These are phyloP conservation scores for Ophion obscuratus DNA, from an alignment of 2,888 invertebrate species.

Conservation along the genomic window DNA sequence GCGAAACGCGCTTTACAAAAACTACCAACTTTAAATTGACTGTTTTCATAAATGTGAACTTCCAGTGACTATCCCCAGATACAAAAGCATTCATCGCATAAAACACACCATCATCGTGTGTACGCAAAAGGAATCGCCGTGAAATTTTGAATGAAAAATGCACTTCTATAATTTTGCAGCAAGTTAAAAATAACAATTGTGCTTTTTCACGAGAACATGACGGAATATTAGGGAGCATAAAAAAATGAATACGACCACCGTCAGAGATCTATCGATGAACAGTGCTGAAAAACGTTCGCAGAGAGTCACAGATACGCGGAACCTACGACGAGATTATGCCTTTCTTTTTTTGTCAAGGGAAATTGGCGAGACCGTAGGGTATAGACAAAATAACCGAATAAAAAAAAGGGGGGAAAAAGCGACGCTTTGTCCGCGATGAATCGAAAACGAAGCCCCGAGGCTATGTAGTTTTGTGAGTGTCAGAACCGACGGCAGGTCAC, in stretches of 20 bases:
- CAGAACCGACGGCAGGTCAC: slow-evolving; percentile 43
- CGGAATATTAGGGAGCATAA: background rate
- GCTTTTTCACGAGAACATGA: background rate
- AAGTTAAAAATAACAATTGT: background rate
- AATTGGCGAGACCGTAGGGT: slow-evolving; percentile 26
- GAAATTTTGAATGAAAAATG: no score
- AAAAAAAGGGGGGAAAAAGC: slow-evolving; percentile 33
- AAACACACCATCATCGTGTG: background rate
- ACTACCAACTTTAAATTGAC: background rate
- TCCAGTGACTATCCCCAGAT: background rate
- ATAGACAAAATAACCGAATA: slow-evolving; percentile 2
- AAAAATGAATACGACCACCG: background rate
- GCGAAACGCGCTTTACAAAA: background rate
- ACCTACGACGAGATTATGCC: background rate
- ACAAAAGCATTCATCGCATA: background rate
- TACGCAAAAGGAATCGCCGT: no score
- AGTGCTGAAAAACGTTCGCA: background rate
- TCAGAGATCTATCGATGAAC: background rate
- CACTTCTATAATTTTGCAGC: no score
- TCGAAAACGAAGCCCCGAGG: slow-evolving; percentile 39
- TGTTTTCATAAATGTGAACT: background rate
- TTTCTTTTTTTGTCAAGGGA: background rate
- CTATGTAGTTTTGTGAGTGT: slow-evolving; percentile 25
- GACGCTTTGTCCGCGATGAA: slow-evolving; percentile 30
- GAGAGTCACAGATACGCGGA: background rate